Base-by-base conservation (phyloP, 2,888 invertebrate species). In the Drosophila paramelanica region DNA sequence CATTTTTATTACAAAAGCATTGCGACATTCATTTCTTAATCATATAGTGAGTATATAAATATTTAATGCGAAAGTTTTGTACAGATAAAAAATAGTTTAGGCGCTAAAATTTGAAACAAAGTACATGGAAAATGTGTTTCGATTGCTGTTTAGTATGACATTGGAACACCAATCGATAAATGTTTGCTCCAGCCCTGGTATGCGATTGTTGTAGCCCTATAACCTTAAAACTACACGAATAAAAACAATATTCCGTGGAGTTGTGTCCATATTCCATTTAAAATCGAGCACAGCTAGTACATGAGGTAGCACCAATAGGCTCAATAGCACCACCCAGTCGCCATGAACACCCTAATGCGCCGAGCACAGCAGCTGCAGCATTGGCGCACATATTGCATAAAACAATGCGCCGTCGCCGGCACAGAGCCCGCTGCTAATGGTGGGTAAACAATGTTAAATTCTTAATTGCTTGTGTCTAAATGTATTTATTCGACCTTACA, bases 331-430 rank as follows among this genome's bases (percentile, higher is more conserved):
- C 57, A 53, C 5, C 46, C 45, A 33, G 17, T 25, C 53, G 70
- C 56, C 58, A 88, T 89, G 88, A 84, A 87, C 70, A 73, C 72
- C 42, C 50, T 90, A 33, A 72, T 89, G 73, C 79, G 81, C 39
- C 73, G 70, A 57, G 59, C 59, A 13, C 68, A 64, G n/a, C 78
- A 73, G 33, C 53, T 82, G 3, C 70, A 66, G 14, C 67, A 64
- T 11, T 79, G 75, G 71, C 79, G 78, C 41, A 78, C 73, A 47
- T 74, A 77, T 74, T 76, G 89, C 64, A 64, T 73, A 66, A 89
- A 77, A 72, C 75, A 71, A 60, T 77, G 66, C 53, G 51, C 56
- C 10, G 51, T 17, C 50, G 56, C 67, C 62, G 57, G 65, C 43
- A 42, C 36, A 10, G 59, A 67, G 36, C 6, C 52, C 10, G 38